Base-by-base conservation (phyloP, 2,113 vertebrate species). In the Mirounga angustirostris region DNA sequence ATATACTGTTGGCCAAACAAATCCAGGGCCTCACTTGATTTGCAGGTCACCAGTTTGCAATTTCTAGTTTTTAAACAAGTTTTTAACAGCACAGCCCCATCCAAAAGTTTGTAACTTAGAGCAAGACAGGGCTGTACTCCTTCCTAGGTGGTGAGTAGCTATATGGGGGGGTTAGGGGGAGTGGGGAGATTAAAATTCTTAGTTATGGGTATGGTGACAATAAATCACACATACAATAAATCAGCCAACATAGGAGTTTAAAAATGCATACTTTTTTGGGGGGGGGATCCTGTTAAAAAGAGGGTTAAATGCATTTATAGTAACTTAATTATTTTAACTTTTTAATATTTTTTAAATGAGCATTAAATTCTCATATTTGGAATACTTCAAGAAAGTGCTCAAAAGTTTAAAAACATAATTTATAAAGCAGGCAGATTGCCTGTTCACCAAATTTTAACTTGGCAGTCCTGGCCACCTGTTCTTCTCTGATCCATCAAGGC, bases 241-340 rank as follows among this genome's bases (percentile, higher is more conserved):
- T 43, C 26, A 69, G 10, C 16, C 71, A 26, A 73, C 40, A 36
- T 36, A 36, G 36, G 36, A 36, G 36, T 36, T 36, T 36, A 36
- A 36, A 36, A 36, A 36, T 36, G 36, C 36, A 36, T 36, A 36
- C 36, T 36, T 36, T 36, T 36, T 36, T 36, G 36, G 36, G 36
- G 36, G 36, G 36, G 36, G 36, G 2, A 36, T 36, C 36, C 36
- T 36, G 36, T 36, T 36, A n/a, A 95, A 83, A 94, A 65, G 7
- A 97, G 16, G 36, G 58, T 88, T 95, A 95, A 93, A 40, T 88
- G 18, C 30, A 83, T 65, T 96, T 94, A 56, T 30, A 89, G 9
- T 78, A 33, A 95, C 36, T 89, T 91, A 88, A 93, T 95, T 91
- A 92, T 94, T 91, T 85, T 88, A 58, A 89, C 40, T 92, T 78